Evolutionary conservation across 1,140 invertebrate genomes (phyloP), one percentile per base, ranked within the genome.

Genomic region (Drosophila miranda): DNA sequence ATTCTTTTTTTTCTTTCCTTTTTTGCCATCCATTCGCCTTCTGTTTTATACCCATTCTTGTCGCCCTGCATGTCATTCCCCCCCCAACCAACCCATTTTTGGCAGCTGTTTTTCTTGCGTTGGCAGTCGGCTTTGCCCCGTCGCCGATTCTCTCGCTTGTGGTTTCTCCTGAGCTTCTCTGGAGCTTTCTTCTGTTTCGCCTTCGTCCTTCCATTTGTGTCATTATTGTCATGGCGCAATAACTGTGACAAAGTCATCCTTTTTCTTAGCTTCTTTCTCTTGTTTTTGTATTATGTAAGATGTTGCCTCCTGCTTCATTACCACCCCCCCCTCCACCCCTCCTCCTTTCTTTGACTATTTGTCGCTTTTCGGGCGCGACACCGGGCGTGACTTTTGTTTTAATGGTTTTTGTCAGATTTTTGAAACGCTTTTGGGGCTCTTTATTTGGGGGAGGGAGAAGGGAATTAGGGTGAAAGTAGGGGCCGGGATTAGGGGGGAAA

Each of bases 241-340:
- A 78, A 77, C 78, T 74, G 77, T 79, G 71, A 79, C 77, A 80
- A 79, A 79, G 77, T 79, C 77, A 79, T 79, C 76, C 69, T 75
- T 54, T 69, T 55, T 61, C 23, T 5, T 5, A 5, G 23, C 23
- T 3, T 26, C 16, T 41, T 16, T 13, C 46, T 50, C 26, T 46
- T 16, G n/a, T 57, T 41, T 19, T 38, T 38, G 34, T 11, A 38
- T 38, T 38, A 38, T 38, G 34, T 38, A 13, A 13, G 34, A 4
- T 38, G 30, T 16, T 49, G 45, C 45, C 45, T 48, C 6, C 38
- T 21, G 0, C 21, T 11, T 38, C 34, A 38, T 38, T 38, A 38
- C 4, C 9, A 5, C 23, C 23, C 9, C 23, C 23, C 23, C 4
- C 23, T 26, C 23, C 23, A 6, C 23, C 23, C 23, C 23, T 26